phyloP scores from a whole-genome alignment of 2,797 vertebrate species.

The Novumbra hubbsi region DNA sequence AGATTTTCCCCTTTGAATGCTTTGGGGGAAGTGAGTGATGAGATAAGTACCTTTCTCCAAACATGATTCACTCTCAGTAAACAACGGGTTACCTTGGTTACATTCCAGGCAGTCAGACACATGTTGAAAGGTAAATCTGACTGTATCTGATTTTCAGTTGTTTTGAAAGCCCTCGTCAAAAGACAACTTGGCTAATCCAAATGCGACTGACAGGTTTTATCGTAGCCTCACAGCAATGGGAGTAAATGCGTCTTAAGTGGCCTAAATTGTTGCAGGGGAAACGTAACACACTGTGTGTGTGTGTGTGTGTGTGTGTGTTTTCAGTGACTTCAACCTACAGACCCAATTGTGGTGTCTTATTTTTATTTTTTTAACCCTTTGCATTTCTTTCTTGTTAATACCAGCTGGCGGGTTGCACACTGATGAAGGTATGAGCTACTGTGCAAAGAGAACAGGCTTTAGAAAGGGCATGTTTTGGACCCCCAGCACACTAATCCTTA shows the following conservation, averaged over 20 bases:
- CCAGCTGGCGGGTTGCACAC: conserved; percentile 14
- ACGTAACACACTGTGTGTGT: conserved; percentile 28
- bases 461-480: conserved; percentile 31
- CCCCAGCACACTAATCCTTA: conserved; percentile 34
- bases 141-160: conserved; percentile 20
- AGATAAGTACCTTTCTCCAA: conserved; percentile 14
- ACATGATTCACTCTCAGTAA: conserved; percentile 1
- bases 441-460: conserved; percentile 36
- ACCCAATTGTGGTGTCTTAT: conserved; percentile 16
- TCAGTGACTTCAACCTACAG: conserved; percentile 4
- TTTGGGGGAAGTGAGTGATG: not conserved
- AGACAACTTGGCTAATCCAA: conserved; percentile 7
- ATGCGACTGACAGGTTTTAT: conserved; percentile 36
- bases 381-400: conserved; percentile 9
- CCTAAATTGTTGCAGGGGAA: conserved; percentile 33
- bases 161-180: conserved; percentile 39
- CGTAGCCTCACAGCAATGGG: conserved; percentile 26
- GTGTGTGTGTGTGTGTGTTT: no score
- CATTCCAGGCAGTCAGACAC: not conserved
- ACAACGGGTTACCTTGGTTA: conserved; percentile 14
- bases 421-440: conserved; percentile 23
- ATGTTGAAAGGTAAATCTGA: conserved; percentile 36
- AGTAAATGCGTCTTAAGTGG: conserved; percentile 24
- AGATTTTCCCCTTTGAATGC: not conserved
- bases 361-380: conserved; percentile 16